Percentiles rank a stretch among this genome's conserved stretches.
phyloP scores from a whole-genome alignment of 2,797 vertebrate species.

The Ctenopoma kingsleyae region DNA sequence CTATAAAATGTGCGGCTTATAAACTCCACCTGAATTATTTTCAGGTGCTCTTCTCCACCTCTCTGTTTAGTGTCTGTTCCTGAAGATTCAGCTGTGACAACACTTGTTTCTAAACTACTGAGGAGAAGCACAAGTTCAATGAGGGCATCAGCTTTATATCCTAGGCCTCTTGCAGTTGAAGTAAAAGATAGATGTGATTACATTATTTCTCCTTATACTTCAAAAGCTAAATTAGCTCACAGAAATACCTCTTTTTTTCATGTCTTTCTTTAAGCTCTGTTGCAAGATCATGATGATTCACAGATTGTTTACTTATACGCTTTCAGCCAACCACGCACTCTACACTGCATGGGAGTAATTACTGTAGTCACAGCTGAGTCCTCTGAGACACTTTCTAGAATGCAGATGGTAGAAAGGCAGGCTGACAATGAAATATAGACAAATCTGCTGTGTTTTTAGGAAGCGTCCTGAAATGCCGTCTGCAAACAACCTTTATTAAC shows the following conservation, averaged over 20 bases:
- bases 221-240: constrained; percentile 47
- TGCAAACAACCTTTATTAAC: constrained; percentile 30
- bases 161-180: constrained; percentile 22
- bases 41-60: constrained; percentile 34
- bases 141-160: constrained; percentile 29
- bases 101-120: constrained; percentile 41
- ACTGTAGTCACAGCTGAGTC: constrained; percentile 66
- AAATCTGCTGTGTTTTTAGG: constrained; percentile 36
- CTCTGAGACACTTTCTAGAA: constrained; percentile 49
- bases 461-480: constrained; percentile 24
- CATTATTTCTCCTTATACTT: constrained; percentile 40
- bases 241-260: constrained; percentile 35
- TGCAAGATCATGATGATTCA: constrained; percentile 50
- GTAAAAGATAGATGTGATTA: constrained; percentile 45
- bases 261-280: constrained; percentile 38
- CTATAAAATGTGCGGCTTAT: constrained; percentile 37
- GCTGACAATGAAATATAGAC: constrained; percentile 50
- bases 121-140: constrained; percentile 34
- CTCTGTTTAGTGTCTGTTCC: constrained; percentile 24
- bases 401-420: constrained; percentile 35
- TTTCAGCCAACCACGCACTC: constrained; percentile 58
- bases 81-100: constrained; percentile 61
- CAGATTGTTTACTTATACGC: constrained; percentile 66
- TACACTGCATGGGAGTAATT: constrained; percentile 67
- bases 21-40: constrained; percentile 43